phyloP scores from a whole-genome alignment of 2,797 vertebrate genomes.

The Pangasius mekongensis region DNA sequence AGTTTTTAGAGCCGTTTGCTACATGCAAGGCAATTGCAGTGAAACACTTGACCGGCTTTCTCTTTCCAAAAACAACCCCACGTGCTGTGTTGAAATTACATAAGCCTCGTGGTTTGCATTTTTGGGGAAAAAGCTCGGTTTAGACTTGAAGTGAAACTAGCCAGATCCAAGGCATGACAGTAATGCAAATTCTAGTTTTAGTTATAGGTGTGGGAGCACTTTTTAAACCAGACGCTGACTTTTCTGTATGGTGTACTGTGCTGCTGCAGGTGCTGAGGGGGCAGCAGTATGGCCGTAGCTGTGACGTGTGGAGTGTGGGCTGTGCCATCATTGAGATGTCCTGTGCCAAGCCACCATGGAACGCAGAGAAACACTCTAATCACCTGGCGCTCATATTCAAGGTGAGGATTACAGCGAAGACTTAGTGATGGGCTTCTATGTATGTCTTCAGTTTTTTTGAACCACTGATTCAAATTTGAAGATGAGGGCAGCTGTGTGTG shows the following conservation, averaged over 20 bases:
- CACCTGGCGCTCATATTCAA: constrained; percentile 91
- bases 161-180: too few species aligned
- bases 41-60: neutral
- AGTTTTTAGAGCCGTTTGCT: neutral
- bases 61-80: neutral
- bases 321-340: constrained; percentile 92
- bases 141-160: neutral
- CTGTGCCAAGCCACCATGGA: constrained; percentile 90
- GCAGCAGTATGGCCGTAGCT: constrained; percentile 90
- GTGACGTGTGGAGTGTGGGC: constrained; percentile 91
- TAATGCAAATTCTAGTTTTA: neutral
- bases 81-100: neutral
- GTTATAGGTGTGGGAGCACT: neutral
- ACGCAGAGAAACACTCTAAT: constrained; percentile 90
- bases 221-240: neutral
- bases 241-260: neutral
- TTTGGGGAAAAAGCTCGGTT: neutral
- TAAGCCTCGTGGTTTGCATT: neutral
- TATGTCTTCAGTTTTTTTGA: neutral
- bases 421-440: neutral
- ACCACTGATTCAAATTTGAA: neutral
- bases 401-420: constrained; percentile 65
- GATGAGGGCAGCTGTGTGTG: neutral
- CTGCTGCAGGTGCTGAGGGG: constrained; percentile 82
- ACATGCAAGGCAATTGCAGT: neutral